Percentiles rank a stretch among this genome's conserved stretches.
These are phyloP conservation scores for Danio rerio DNA, from an alignment of 2,113 vertebrate species.

Conservation along the genomic window DNA sequence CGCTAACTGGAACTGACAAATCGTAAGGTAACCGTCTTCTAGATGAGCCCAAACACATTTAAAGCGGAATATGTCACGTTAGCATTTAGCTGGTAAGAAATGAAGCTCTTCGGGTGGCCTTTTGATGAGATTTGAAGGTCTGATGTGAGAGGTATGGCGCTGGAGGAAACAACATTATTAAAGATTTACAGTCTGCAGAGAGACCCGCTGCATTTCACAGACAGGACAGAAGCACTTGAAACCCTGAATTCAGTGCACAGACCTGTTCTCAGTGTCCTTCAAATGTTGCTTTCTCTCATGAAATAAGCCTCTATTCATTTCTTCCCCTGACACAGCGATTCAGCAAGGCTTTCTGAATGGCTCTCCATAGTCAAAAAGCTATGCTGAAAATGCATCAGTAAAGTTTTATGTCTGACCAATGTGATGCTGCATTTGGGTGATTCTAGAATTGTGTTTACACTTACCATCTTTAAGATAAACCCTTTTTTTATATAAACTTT, in stretches of 20 bases:
- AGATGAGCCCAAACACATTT: background rate
- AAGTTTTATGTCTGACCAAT: background rate
- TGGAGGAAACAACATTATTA: conserved; percentile 45
- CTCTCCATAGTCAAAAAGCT: background rate
- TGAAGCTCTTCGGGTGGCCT: background rate
- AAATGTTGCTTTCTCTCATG: background rate
- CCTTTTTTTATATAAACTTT: no score
- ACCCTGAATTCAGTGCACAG: conserved; percentile 3
- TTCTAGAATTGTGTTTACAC: no score
- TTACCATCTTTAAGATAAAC: no score
- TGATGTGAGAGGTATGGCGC: conserved; percentile 5
- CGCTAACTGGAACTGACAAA: conserved; percentile 9
- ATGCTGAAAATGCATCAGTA: background rate
- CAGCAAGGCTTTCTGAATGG: background rate
- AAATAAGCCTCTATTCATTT: background rate
- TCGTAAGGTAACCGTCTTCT: background rate
- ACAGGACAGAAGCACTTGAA: conserved; percentile 12
- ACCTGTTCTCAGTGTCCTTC: background rate
- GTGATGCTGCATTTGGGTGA: no score
- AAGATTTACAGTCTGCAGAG: conserved; percentile 49
- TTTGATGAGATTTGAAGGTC: background rate
- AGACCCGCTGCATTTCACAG: conserved; percentile 20
- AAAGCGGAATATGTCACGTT: background rate
- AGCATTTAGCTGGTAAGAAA: background rate
- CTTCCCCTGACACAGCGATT: background rate